Conservation (phyloP, 1,140 invertebrate genomes). For the Lasioglossum baleicum region DNA sequence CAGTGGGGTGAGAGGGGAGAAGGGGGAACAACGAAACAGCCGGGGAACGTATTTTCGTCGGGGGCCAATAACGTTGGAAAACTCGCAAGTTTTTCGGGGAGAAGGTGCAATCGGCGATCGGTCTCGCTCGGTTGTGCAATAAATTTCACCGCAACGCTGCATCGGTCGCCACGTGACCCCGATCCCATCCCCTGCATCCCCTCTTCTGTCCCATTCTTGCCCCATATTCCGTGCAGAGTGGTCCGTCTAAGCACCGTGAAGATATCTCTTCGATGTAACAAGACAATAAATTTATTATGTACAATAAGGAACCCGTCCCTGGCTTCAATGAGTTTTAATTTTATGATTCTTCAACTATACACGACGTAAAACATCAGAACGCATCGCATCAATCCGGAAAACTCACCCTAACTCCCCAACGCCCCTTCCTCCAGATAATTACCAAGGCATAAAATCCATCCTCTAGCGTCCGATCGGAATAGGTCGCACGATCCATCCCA, state of each 20-base stretch:
- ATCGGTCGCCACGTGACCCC: constrained; percentile 59
- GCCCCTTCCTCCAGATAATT: constrained; percentile 3
- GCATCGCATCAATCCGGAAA: too few relatives aligned
- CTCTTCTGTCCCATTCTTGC: constrained; percentile 28
- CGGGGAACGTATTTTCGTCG: constrained; percentile 21
- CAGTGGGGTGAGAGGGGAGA: too few relatives aligned
- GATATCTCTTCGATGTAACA: too few relatives aligned
- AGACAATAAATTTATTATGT: too few relatives aligned
- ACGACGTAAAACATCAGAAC: too few relatives aligned
- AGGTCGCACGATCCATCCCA: background rate
- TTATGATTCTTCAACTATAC: background rate
- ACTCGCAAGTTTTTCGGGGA: constrained; percentile 48
- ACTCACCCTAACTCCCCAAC: background rate
- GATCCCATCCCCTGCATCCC: constrained; percentile 16
- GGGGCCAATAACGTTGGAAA: constrained; percentile 40
- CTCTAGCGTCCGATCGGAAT: background rate
- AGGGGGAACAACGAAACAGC: constrained; percentile 33
- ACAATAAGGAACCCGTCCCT: too few relatives aligned
- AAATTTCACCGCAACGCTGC: constrained; percentile 63
- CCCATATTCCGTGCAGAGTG: constrained; percentile 51
- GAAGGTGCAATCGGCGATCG: constrained; percentile 60
- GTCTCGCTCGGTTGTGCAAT: constrained; percentile 61
- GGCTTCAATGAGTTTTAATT: too few relatives aligned
- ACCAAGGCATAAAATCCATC: constrained; percentile 30
- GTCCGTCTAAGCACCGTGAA: too few relatives aligned